Evolutionary conservation across 2,888 invertebrate species (phyloP).

Genomic region (Erynnis tages): DNA sequence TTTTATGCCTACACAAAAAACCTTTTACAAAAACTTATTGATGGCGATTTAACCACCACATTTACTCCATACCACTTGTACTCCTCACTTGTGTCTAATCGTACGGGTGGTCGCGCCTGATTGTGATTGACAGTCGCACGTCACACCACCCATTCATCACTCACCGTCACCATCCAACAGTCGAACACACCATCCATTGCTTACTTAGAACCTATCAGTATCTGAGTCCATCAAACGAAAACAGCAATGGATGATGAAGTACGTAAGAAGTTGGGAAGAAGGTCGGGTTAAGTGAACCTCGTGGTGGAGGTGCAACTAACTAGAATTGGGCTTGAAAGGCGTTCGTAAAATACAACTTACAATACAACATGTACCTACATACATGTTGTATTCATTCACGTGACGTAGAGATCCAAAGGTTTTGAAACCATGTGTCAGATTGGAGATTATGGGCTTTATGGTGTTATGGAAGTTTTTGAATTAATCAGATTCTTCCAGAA

Average conservation of each 20-base stretch:
- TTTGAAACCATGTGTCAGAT: conserved; percentile 35
- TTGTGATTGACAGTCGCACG: conserved; percentile 77
- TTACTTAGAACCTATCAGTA: not conserved
- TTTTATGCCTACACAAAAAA: too few species aligned
- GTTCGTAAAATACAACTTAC: conserved; percentile 38
- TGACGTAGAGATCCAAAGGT: conserved; percentile 38
- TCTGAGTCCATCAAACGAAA: conserved; percentile 1
- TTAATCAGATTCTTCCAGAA: too few species aligned
- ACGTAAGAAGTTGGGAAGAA: conserved; percentile 3
- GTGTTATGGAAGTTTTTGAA: not conserved
- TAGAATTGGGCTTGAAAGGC: conserved; percentile 42
- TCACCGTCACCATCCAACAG: conserved; percentile 30
- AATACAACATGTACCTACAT: conserved; percentile 49
- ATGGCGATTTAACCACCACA: too few species aligned
- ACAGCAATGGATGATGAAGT: conserved; percentile 37
- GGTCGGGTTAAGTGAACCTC: not conserved
- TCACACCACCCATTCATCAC: conserved; percentile 53
- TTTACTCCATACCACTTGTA: conserved; percentile 45
- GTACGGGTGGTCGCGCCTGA: conserved; percentile 77
- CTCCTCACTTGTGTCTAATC: conserved; percentile 60
- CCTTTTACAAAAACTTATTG: too few species aligned
- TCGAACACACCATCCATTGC: conserved; percentile 39
- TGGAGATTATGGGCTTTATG: conserved; percentile 13
- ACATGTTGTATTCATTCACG: too few species aligned
- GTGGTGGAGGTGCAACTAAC: conserved; percentile 35